Conservation (phyloP, 2,888 invertebrate genomes). For the Noctua fimbriata region DNA sequence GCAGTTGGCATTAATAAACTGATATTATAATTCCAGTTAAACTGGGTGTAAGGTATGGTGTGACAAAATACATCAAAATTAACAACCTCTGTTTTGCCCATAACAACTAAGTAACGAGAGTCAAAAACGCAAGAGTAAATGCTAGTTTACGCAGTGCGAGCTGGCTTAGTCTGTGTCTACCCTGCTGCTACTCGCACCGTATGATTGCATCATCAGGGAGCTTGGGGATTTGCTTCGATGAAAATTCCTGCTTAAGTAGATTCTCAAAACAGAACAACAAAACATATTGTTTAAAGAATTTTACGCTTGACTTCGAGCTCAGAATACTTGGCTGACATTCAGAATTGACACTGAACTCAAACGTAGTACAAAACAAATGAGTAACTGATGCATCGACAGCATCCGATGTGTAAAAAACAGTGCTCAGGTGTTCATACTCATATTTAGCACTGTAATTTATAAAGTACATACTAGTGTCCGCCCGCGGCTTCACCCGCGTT, state of each 20-base stretch:
- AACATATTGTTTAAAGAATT: background rate
- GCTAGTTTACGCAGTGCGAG: background rate
- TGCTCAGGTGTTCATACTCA: background rate
- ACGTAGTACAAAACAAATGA: background rate
- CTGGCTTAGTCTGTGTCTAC: too few species aligned
- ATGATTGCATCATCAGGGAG: background rate
- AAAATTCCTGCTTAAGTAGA: background rate
- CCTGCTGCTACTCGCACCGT: background rate
- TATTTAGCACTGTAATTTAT: background rate
- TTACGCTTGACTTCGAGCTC: background rate
- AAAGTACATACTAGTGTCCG: too few species aligned
- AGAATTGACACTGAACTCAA: background rate
- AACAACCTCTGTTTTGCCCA: constrained; percentile 1
- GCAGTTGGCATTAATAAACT: background rate
- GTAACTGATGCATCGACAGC: background rate
- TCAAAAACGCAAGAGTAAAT: constrained; percentile 1
- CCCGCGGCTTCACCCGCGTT: too few species aligned
- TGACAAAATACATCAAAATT: background rate
- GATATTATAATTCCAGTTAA: background rate
- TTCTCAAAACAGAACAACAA: background rate
- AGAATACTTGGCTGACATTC: background rate
- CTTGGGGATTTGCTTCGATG: background rate
- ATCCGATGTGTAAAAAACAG: background rate
- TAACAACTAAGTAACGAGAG: background rate
- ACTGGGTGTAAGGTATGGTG: constrained; percentile 27